Percentiles rank a stretch among this genome's conserved stretches.
phyloP scores from a whole-genome alignment of 2,888 invertebrate genomes.

The Phyto melanocephala region DNA sequence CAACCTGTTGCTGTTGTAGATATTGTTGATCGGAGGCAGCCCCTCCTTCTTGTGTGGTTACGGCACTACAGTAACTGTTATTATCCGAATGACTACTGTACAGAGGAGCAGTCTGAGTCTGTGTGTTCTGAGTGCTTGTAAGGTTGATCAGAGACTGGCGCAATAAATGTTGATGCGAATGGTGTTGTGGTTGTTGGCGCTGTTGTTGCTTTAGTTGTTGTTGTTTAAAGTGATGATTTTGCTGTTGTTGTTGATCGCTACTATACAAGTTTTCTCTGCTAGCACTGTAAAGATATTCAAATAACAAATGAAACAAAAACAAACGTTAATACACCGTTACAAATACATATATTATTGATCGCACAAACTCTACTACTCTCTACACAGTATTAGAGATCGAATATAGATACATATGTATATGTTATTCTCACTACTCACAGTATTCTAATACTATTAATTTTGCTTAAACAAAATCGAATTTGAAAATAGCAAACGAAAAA shows the following conservation, averaged over 20 bases:
- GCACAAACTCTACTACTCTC: slow-evolving; percentile 27
- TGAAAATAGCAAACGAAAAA: background rate
- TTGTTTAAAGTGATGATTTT: slow-evolving; percentile 67
- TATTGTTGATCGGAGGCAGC: slow-evolving; percentile 41
- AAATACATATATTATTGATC: slow-evolving; percentile 16
- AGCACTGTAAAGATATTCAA: slow-evolving; percentile 71
- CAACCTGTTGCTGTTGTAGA: slow-evolving; percentile 61
- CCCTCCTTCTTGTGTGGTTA: slow-evolving; percentile 56
- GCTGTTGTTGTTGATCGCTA: slow-evolving; percentile 71
- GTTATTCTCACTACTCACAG: too few relatives aligned
- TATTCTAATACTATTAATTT: background rate
- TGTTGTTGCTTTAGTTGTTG: slow-evolving; percentile 71
- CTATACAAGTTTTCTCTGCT: slow-evolving; percentile 78
- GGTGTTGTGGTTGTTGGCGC: slow-evolving; percentile 66
- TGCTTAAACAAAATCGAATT: slow-evolving; percentile 24
- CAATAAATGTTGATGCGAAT: slow-evolving; percentile 76
- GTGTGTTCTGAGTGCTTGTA: slow-evolving; percentile 74
- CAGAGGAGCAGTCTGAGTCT: slow-evolving; percentile 58
- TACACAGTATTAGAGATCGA: background rate
- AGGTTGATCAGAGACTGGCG: slow-evolving; percentile 79
- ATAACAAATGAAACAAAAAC: slow-evolving; percentile 66
- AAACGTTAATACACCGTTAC: slow-evolving; percentile 65
- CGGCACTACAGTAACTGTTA: slow-evolving; percentile 64
- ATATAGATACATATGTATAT: background rate
- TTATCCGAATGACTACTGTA: slow-evolving; percentile 60